Percentiles rank a stretch among this genome's conserved stretches.
phyloP scores from a whole-genome alignment of 2,797 vertebrate genomes.

The Sebastes iracundus region DNA sequence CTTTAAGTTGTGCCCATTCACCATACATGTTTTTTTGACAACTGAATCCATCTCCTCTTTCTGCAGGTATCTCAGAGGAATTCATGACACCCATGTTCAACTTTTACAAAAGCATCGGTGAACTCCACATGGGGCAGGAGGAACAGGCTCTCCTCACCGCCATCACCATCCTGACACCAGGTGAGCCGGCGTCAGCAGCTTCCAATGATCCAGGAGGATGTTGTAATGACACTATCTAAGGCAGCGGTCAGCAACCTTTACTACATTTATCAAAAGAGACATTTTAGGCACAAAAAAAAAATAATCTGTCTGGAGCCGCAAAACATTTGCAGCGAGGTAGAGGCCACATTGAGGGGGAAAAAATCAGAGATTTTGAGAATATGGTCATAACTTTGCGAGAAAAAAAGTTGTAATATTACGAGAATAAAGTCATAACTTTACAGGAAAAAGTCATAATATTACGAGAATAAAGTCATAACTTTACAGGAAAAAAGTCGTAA shows the following conservation, averaged over 20 bases:
- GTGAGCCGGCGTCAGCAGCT: conserved; percentile 29
- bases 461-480: no score
- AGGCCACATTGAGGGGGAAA: no score
- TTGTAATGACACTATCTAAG: background rate
- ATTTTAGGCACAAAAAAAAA: no score
- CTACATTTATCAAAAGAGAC: no score
- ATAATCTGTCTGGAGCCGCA: no score
- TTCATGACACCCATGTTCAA: conserved; percentile 97
- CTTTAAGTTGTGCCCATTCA: background rate
- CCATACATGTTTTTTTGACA: background rate
- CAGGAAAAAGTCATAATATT: no score
- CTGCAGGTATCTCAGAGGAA: conserved; percentile 93
- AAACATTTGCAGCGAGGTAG: no score
- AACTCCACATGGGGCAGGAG: conserved; percentile 92
- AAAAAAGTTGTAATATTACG: no score
- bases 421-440: no score
- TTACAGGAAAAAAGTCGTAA: rapidly evolving
- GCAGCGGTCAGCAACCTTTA: no score
- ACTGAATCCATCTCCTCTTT: background rate
- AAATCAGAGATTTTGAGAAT: no score
- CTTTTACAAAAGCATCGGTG: conserved; percentile 95
- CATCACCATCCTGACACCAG: conserved; percentile 90
- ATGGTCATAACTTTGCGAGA: no score
- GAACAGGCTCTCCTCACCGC: conserved; percentile 96
- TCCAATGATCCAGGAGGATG: background rate